These are phyloP conservation scores for Stichodactyla helianthus DNA, from an alignment of 64 coral and sea anemone species.

Conservation along the genomic window DNA sequence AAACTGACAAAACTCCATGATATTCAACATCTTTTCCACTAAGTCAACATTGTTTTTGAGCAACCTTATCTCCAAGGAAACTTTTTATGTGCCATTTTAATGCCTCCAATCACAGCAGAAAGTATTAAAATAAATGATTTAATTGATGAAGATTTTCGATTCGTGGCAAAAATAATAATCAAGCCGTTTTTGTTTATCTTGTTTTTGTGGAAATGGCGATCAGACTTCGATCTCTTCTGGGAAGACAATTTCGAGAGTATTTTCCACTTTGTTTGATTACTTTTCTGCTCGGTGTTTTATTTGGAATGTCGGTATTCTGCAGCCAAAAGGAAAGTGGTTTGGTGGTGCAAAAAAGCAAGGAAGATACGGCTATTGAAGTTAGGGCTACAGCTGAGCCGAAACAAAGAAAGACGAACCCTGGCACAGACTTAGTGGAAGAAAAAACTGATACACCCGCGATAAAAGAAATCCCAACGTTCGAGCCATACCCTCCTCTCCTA, in stretches of 20 bases:
- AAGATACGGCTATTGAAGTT: background rate
- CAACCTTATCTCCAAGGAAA: too few species aligned
- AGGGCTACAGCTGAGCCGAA: background rate
- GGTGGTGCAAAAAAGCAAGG: background rate
- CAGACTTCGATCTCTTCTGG: background rate
- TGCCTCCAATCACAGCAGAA: too few species aligned
- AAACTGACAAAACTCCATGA: too few species aligned
- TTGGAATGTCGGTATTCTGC: background rate
- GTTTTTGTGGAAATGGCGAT: background rate
- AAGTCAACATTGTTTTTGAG: too few species aligned
- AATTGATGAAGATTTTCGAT: background rate
- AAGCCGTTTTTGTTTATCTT: background rate
- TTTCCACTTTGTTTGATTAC: background rate
- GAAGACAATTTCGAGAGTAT: background rate
- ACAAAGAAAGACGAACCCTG: background rate
- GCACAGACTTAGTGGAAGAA: background rate
- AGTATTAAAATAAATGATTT: background rate
- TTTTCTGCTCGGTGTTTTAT: background rate
- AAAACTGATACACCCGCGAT: background rate
- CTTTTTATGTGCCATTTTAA: too few species aligned
- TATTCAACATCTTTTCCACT: too few species aligned
- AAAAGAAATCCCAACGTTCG: background rate
- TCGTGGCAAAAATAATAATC: background rate
- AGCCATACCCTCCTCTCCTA: slow-evolving; percentile 54
- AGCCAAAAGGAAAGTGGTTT: background rate